A percentile compares a stretch with the other conserved stretches of the same genome.
Evolutionary conservation across 2,888 invertebrate genomes (phyloP).

Genomic region (Sclerodermus sp.): DNA sequence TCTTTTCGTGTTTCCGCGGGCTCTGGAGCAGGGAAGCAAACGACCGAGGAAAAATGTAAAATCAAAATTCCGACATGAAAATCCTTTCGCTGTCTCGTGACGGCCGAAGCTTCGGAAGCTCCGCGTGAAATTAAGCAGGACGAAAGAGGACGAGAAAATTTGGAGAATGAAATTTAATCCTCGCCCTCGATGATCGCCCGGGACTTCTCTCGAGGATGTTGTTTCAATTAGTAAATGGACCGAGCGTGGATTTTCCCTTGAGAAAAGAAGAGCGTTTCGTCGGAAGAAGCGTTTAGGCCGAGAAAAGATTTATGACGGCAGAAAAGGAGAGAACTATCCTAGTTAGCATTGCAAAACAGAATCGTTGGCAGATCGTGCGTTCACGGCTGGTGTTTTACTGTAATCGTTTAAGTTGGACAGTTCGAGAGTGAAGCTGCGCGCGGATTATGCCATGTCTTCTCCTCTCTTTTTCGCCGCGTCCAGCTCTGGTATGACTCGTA

Average conservation of each 20-base stretch:
- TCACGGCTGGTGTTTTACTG: conserved; percentile 16
- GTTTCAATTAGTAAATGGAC: background rate
- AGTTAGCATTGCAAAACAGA: conserved; percentile 10
- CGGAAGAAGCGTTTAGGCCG: background rate
- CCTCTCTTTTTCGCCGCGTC: conserved; percentile 20
- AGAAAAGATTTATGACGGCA: background rate
- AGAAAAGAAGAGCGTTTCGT: background rate
- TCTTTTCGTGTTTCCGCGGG: too few species aligned
- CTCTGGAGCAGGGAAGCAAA: too few species aligned
- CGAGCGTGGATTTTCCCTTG: too few species aligned
- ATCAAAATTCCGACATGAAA: too few species aligned
- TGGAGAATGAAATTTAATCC: too few species aligned
- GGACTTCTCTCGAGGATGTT: too few species aligned
- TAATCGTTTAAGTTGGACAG: conserved; percentile 34
- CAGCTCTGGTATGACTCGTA: conserved; percentile 23
- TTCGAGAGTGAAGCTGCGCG: conserved; percentile 25
- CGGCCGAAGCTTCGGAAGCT: too few species aligned
- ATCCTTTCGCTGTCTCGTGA: too few species aligned
- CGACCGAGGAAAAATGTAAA: too few species aligned
- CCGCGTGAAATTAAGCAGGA: too few species aligned
- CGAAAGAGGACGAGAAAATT: too few species aligned
- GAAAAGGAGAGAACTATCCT: background rate
- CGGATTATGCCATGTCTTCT: conserved; percentile 16
- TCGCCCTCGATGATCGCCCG: too few species aligned
- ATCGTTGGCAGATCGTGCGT: background rate